phyloP scores from a whole-genome alignment of 2,888 invertebrate genomes.

The Pantelozetes paolii region DNA sequence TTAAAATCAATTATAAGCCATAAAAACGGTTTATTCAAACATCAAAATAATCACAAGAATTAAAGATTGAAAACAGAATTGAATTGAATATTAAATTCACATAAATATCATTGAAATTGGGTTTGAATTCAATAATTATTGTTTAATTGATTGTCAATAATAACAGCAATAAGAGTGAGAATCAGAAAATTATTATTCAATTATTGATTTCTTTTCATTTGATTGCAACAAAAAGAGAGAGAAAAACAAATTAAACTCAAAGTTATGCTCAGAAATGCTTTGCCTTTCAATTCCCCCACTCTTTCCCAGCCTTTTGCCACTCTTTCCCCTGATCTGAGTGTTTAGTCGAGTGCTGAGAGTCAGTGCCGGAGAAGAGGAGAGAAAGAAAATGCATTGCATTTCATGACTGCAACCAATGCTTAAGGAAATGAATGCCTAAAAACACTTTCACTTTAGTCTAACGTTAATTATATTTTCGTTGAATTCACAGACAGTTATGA shows the following conservation, averaged over 20 bases:
- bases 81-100: too few species aligned
- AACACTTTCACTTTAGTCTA: conserved; percentile 36
- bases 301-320: conserved; percentile 12
- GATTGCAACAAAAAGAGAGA: background rate
- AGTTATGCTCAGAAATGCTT: conserved; percentile 17
- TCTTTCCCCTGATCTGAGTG: background rate
- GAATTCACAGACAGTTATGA: conserved; percentile 16
- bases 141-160: too few species aligned
- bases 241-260: conserved; percentile 9
- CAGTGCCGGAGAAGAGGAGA: background rate
- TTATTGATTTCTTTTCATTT: too few species aligned
- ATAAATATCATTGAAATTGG: too few species aligned
- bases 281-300: conserved; percentile 13
- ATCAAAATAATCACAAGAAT: too few species aligned
- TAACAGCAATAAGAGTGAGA: too few species aligned
- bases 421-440: conserved; percentile 36
- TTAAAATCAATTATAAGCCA: conserved; percentile 1
- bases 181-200: conserved; percentile 24
- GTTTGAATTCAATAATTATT: too few species aligned
- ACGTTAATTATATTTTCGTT: conserved; percentile 26
- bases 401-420: background rate
- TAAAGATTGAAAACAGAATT: too few species aligned
- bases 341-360: background rate
- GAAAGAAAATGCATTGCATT: conserved; percentile 17
- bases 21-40: background rate